phyloP scores from a whole-genome alignment of 2,113 vertebrate species.

The Sylvietta virens region DNA sequence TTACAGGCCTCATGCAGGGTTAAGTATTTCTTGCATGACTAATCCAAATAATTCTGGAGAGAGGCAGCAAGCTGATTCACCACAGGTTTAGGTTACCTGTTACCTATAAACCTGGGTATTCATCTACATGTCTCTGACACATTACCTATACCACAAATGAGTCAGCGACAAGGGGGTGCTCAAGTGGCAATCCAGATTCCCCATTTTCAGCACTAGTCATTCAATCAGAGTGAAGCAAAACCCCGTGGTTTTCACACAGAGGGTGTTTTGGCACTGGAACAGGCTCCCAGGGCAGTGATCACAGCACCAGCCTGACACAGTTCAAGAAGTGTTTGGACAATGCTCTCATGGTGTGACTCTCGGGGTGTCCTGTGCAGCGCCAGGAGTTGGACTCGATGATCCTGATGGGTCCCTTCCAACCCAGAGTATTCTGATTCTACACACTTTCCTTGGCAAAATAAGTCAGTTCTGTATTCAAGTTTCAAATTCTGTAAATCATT shows the following conservation, averaged over 20 bases:
- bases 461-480: background rate
- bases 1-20: background rate
- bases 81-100: background rate
- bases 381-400: background rate
- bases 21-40: background rate
- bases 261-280: background rate
- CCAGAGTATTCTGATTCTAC: background rate
- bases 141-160: background rate
- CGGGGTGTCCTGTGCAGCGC: background rate
- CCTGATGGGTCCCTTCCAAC: background rate
- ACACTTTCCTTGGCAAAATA: background rate
- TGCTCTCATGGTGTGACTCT: background rate
- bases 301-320: background rate
- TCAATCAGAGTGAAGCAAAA: background rate
- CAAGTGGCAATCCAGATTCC: background rate
- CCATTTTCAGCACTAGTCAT: background rate
- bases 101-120: background rate
- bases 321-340: background rate
- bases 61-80: background rate
- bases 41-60: background rate
- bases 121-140: background rate
- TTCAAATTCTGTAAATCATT: background rate
- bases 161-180: background rate
- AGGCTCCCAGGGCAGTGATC: background rate
- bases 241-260: fast-evolving